A percentile compares a stretch with the other conserved stretches of the same genome.
Conservation (phyloP, 2,113 vertebrate species). For the Sisor rabdophorus region DNA sequence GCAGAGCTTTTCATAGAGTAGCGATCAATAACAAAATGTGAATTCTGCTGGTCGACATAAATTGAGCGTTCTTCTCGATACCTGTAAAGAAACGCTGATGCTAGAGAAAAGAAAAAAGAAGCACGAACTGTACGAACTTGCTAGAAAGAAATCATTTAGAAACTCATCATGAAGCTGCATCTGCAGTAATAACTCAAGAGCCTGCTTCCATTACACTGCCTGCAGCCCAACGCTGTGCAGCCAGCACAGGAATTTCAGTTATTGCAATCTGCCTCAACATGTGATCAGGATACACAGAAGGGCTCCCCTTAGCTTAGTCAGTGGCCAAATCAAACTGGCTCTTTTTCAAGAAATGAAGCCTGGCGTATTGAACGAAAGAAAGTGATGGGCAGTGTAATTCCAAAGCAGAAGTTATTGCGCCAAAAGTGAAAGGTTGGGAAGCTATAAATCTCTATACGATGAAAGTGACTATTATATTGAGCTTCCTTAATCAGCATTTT, state of each 20-base stretch:
- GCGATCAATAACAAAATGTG: conserved; percentile 30
- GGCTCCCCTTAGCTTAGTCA: conserved; percentile 23
- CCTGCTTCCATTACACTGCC: conserved; percentile 27
- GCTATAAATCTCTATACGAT: not conserved
- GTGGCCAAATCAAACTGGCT: conserved; percentile 31
- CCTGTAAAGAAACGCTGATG: not conserved
- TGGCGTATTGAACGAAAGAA: not conserved
- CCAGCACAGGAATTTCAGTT: conserved; percentile 42
- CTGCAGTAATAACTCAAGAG: conserved; percentile 44
- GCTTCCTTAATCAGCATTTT: conserved; percentile 5
- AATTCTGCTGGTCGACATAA: conserved; percentile 24
- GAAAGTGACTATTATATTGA: not conserved
- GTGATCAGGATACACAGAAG: conserved; percentile 15
- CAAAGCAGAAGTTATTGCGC: not conserved
- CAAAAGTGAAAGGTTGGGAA: not conserved
- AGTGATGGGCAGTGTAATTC: not conserved
- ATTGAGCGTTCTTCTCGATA: conserved; percentile 1
- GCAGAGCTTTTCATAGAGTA: not conserved
- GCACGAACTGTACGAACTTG: conserved; percentile 29
- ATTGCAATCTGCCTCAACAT: conserved; percentile 46
- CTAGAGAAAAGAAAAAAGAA: conserved; percentile 17
- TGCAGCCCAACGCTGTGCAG: conserved; percentile 29
- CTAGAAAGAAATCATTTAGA: conserved; percentile 44
- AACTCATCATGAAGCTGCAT: conserved; percentile 34
- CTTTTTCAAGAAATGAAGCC: conserved; percentile 5